Conservation (phyloP, 1,140 invertebrate genomes). For the Tetraneura akinire region DNA sequence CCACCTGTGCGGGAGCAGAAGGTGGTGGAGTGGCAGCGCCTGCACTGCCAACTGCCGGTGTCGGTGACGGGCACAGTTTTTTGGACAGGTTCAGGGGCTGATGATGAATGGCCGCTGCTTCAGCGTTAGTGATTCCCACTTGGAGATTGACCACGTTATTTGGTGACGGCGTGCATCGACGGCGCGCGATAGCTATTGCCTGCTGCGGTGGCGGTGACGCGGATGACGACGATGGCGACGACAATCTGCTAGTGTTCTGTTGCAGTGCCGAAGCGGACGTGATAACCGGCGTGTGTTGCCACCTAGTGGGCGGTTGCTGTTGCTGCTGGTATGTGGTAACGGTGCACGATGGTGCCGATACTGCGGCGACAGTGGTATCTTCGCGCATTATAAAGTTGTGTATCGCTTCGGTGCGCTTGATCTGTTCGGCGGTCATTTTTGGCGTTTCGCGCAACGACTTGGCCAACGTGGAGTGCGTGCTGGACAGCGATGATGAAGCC, state of each 20-base stretch:
- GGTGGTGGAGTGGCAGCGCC: neutral
- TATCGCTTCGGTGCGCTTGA: slow-evolving; percentile 85
- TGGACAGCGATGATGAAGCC: slow-evolving; percentile 66
- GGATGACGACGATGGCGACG: slow-evolving; percentile 59
- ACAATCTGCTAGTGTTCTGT: slow-evolving; percentile 21
- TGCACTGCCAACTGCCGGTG: slow-evolving; percentile 33
- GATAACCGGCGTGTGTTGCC: slow-evolving; percentile 49
- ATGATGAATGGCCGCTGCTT: slow-evolving; percentile 58
- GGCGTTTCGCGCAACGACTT: slow-evolving; percentile 81
- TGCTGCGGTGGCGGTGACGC: slow-evolving; percentile 55
- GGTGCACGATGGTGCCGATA: slow-evolving; percentile 49
- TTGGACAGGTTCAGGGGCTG: slow-evolving; percentile 85
- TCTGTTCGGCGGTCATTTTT: slow-evolving; percentile 74
- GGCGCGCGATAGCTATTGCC: slow-evolving; percentile 56
- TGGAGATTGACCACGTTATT: slow-evolving; percentile 72
- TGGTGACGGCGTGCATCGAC: slow-evolving; percentile 57
- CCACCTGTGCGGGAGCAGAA: slow-evolving; percentile 34
- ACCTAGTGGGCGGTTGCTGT: slow-evolving; percentile 41
- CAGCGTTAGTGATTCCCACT: slow-evolving; percentile 70
- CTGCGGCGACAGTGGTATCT: slow-evolving; percentile 35
- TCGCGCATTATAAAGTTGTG: slow-evolving; percentile 85
- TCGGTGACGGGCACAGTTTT: slow-evolving; percentile 77
- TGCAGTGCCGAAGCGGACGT: slow-evolving; percentile 24
- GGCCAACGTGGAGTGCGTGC: slow-evolving; percentile 82
- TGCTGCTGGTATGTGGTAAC: slow-evolving; percentile 52